Evolutionary conservation across 2,797 vertebrate species (phyloP).

Genomic region (Centroberyx gerrardi): DNA sequence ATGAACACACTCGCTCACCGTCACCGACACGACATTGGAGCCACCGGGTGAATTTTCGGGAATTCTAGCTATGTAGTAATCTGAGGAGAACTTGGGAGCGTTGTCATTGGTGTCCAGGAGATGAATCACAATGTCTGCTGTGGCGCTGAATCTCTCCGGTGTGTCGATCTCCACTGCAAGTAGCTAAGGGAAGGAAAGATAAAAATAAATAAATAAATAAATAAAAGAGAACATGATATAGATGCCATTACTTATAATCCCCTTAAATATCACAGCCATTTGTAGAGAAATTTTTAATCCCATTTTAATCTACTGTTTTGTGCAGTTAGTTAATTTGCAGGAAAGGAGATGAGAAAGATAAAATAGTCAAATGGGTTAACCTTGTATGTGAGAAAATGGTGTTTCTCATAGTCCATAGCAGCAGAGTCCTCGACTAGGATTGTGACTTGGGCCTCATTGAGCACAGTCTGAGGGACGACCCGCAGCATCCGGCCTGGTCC

Average conservation of each 20-base stretch:
- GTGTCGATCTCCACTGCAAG: conserved; percentile 96
- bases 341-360: neutral
- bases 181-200: conserved; percentile 81
- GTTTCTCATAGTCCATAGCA: conserved; percentile 95
- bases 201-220: neutral
- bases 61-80: conserved; percentile 95
- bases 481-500: conserved; percentile 92
- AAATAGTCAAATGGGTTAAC: conserved; percentile 52
- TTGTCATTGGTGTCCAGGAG: conserved; percentile 98
- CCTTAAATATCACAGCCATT: too few species aligned
- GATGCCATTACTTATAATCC: too few species aligned
- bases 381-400: conserved; percentile 90
- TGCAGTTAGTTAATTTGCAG: neutral
- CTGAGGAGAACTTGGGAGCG: conserved; percentile 93
- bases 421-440: conserved; percentile 95
- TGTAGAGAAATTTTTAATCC: neutral
- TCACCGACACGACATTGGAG: conserved; percentile 94
- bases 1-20: conserved; percentile 84
- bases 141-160: conserved; percentile 95
- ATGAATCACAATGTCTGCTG: conserved; percentile 92
- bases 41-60: conserved; percentile 96
- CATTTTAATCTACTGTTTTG: neutral
- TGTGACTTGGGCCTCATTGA: conserved; percentile 98
- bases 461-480: conserved; percentile 95
- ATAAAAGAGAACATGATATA: neutral